These are phyloP conservation scores for Zaprionus obscuricornis DNA, from an alignment of 2,888 invertebrate species.

Conservation along the genomic window DNA sequence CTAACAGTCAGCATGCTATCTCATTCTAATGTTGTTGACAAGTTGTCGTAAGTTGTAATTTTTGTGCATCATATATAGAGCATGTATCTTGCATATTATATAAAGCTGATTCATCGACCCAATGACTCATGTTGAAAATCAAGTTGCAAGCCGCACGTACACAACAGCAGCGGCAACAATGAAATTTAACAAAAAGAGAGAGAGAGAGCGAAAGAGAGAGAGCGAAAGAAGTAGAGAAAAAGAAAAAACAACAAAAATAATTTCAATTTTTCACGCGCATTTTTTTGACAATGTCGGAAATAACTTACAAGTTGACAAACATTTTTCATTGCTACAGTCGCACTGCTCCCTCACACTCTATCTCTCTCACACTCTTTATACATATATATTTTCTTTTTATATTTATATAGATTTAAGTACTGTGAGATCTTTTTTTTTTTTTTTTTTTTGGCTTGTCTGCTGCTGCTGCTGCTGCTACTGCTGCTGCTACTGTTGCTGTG, in stretches of 20 bases:
- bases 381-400: neutral
- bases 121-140: constrained; percentile 62
- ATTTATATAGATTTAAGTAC: no score
- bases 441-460: no score
- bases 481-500: no score
- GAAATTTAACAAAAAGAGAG: constrained; percentile 1
- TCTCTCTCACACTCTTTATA: neutral
- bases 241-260: constrained; percentile 51
- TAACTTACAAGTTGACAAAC: constrained; percentile 72
- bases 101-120: constrained; percentile 61
- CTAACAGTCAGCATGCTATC: neutral
- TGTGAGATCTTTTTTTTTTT: no score
- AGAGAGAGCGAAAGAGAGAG: no score
- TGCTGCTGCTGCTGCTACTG: no score
- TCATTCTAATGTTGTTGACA: constrained; percentile 53
- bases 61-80: constrained; percentile 41
- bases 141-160: constrained; percentile 60
- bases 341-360: neutral
- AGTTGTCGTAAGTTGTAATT: constrained; percentile 63
- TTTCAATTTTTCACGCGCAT: constrained; percentile 67
- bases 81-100: constrained; percentile 52
- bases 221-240: constrained; percentile 24
- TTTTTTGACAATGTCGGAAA: constrained; percentile 65
- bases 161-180: constrained; percentile 12
- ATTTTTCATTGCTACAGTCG: constrained; percentile 47